These are phyloP conservation scores for Acyrthosiphon pisum DNA, from an alignment of 1,140 invertebrate species.

Conservation along the genomic window DNA sequence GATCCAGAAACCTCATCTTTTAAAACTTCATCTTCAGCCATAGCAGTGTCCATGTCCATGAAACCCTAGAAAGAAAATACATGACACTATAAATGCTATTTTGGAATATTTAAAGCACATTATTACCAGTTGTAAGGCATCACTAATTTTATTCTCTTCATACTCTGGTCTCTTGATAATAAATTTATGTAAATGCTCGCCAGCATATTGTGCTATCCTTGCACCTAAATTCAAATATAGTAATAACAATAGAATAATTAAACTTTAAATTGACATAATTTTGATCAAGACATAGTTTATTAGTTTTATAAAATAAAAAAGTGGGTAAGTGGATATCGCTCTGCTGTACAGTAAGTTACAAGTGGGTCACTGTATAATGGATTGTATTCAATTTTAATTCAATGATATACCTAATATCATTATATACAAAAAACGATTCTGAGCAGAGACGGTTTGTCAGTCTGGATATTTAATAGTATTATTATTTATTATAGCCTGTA, in stretches of 20 bases:
- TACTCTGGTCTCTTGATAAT: slow-evolving; percentile 79
- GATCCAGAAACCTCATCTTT: too few relatives aligned
- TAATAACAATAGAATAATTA: background rate
- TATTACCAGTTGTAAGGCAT: slow-evolving; percentile 79
- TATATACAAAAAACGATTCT: too few relatives aligned
- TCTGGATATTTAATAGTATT: too few relatives aligned
- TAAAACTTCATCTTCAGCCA: too few relatives aligned
- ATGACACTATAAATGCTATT: slow-evolving; percentile 62
- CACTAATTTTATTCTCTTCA: slow-evolving; percentile 79
- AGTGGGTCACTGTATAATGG: background rate
- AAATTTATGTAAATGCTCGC: slow-evolving; percentile 91
- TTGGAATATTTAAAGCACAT: background rate
- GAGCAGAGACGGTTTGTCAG: too few relatives aligned
- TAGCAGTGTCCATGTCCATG: too few relatives aligned
- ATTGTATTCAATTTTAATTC: too few relatives aligned
- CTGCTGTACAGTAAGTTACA: background rate
- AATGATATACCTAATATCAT: too few relatives aligned
- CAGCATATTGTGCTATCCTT: slow-evolving; percentile 91
- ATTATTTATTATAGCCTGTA: too few relatives aligned
- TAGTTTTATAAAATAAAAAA: background rate
- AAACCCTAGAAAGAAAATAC: too few relatives aligned
- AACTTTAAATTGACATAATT: background rate
- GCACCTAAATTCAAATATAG: slow-evolving; percentile 68
- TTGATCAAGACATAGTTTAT: background rate
- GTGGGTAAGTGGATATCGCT: too few relatives aligned